Evolutionary conservation across 1,140 invertebrate genomes (phyloP).

Genomic region (Drosophila elegans): DNA sequence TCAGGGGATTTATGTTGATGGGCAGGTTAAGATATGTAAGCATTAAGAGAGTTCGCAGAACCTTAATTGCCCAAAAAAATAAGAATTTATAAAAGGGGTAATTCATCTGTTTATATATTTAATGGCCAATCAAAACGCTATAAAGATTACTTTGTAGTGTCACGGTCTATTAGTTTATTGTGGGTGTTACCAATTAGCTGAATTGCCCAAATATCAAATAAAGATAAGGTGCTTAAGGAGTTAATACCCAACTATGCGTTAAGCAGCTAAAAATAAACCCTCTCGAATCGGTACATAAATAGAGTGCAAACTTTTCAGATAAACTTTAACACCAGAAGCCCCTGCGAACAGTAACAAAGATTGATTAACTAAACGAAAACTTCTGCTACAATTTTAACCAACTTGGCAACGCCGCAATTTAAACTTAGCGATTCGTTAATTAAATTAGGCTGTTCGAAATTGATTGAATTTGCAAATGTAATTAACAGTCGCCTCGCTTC

Average conservation of each 20-base stretch:
- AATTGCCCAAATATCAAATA: conserved; percentile 8
- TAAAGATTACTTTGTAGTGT: neutral
- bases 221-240: conserved; percentile 5
- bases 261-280: neutral
- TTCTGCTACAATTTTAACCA: conserved; percentile 30
- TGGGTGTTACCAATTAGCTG: conserved; percentile 9
- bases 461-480: conserved; percentile 69
- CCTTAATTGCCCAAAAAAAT: neutral
- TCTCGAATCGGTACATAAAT: conserved; percentile 16
- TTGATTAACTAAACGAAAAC: conserved; percentile 17
- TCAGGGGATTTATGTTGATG: conserved; percentile 10
- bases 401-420: conserved; percentile 27
- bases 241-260: neutral
- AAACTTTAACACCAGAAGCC: conserved; percentile 1
- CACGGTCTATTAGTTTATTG: neutral
- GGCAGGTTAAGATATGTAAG: conserved; percentile 15
- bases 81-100: neutral
- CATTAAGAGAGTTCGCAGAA: neutral
- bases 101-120: neutral
- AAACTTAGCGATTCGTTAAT: conserved; percentile 54
- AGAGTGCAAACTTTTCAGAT: conserved; percentile 14
- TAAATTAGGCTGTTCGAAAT: conserved; percentile 55
- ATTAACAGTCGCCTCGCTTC: conserved; percentile 44
- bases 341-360: conserved; percentile 2
- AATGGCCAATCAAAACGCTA: neutral